phyloP scores from a whole-genome alignment of 2,888 invertebrate species.

The Acrobasis repandana region DNA sequence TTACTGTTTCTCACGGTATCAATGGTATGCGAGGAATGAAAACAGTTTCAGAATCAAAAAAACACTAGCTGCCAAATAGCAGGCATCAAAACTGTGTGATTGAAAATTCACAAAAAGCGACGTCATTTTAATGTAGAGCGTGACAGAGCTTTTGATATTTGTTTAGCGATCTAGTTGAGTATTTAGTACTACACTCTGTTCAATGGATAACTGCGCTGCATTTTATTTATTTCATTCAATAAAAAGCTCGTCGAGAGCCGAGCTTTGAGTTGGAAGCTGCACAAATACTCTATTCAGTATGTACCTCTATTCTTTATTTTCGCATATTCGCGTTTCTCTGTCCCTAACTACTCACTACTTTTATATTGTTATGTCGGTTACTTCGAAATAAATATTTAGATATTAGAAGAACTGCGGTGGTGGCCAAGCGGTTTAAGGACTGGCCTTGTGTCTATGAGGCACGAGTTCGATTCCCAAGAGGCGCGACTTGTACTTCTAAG shows the following conservation, averaged over 20 bases:
- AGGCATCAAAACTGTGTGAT: conserved; percentile 8
- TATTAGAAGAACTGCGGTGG: too few species aligned
- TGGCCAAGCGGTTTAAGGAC: too few species aligned
- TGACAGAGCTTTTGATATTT: conserved; percentile 7
- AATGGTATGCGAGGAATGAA: too few species aligned
- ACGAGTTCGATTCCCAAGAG: too few species aligned
- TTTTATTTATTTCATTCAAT: conserved; percentile 17
- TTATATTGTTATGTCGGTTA: too few species aligned
- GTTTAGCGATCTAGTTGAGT: background rate
- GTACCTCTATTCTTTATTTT: too few species aligned
- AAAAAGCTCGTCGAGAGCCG: conserved; percentile 3
- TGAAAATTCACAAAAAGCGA: conserved; percentile 3
- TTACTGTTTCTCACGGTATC: too few species aligned
- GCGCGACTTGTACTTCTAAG: too few species aligned
- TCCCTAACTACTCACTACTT: too few species aligned
- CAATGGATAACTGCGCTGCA: conserved; percentile 1
- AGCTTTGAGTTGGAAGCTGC: conserved; percentile 7
- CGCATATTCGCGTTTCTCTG: background rate
- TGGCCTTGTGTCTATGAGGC: too few species aligned
- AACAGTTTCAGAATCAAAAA: conserved; percentile 2
- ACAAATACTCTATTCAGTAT: too few species aligned
- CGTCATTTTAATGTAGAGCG: background rate
- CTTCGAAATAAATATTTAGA: too few species aligned
- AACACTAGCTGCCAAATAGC: background rate
- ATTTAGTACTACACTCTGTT: background rate